phyloP scores from a whole-genome alignment of 2,797 vertebrate genomes.

The Spinus pinus region DNA sequence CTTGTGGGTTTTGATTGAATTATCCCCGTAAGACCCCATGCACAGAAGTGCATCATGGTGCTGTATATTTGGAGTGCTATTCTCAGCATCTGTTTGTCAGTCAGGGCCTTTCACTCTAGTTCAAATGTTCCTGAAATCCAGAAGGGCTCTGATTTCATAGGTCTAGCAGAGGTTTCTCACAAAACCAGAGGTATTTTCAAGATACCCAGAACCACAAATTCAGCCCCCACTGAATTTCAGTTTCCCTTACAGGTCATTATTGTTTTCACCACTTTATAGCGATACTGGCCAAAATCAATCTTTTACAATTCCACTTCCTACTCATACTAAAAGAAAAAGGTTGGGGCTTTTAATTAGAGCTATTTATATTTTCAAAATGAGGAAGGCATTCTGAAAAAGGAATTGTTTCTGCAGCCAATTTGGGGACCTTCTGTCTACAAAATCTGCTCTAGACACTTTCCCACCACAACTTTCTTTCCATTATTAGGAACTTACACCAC shows the following conservation, averaged over 20 bases:
- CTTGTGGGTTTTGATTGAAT: background rate
- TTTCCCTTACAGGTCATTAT: constrained; percentile 32
- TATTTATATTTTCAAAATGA: constrained; percentile 64
- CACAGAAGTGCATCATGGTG: background rate
- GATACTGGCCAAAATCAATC: constrained; percentile 21
- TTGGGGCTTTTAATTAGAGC: constrained; percentile 60
- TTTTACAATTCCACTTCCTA: constrained; percentile 58
- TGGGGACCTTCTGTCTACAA: constrained; percentile 58
- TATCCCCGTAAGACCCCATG: background rate
- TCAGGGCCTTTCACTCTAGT: background rate
- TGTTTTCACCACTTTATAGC: constrained; percentile 39
- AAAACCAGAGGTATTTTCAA: constrained; percentile 26
- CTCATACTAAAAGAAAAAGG: constrained; percentile 15
- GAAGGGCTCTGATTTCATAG: background rate
- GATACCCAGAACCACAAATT: constrained; percentile 17
- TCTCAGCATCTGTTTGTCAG: background rate
- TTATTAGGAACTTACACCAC: constrained; percentile 68
- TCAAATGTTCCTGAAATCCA: background rate
- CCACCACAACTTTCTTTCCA: constrained; percentile 70
- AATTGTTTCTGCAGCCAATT: constrained; percentile 69
- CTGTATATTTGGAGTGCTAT: background rate
- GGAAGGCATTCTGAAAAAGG: constrained; percentile 68
- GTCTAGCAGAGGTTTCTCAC: constrained; percentile 15
- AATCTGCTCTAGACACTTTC: constrained; percentile 68
- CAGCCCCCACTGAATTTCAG: background rate